phyloP scores from a whole-genome alignment of 1,140 invertebrate genomes.

The Zaprionus capensis region DNA sequence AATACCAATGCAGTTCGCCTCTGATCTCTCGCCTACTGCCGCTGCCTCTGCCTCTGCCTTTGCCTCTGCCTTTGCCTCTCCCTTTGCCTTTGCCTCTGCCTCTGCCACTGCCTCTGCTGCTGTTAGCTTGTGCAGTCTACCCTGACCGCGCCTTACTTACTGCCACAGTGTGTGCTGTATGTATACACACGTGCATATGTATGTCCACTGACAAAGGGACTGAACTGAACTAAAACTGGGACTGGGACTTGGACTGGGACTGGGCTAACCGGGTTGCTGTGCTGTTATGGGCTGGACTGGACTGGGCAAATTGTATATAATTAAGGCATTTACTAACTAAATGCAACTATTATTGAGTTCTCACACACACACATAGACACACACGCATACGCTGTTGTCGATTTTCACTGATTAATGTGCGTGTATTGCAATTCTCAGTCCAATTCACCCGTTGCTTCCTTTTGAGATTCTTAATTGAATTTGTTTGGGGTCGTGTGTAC shows the following conservation, averaged over 20 bases:
- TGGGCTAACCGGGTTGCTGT: conserved; percentile 48
- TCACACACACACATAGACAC: conserved; percentile 27
- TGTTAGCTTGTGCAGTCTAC: conserved; percentile 71
- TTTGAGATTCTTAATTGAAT: conserved; percentile 78
- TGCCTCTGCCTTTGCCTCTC: conserved; percentile 5
- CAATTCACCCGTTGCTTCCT: conserved; percentile 28
- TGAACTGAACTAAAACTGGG: conserved; percentile 22
- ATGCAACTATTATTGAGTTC: conserved; percentile 49
- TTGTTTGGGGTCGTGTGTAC: conserved; percentile 54
- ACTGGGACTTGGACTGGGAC: conserved; percentile 14
- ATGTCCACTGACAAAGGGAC: not conserved
- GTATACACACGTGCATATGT: conserved; percentile 9
- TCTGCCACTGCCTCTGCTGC: conserved; percentile 32
- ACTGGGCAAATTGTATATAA: conserved; percentile 67
- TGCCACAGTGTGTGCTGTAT: conserved; percentile 10
- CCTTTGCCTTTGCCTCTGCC: not conserved
- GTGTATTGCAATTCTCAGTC: conserved; percentile 62
- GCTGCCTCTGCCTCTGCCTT: not conserved
- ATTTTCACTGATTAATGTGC: conserved; percentile 67
- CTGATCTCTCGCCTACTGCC: conserved; percentile 46
- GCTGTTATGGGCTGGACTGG: conserved; percentile 6
- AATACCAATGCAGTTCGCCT: conserved; percentile 23
- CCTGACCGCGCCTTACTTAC: conserved; percentile 62
- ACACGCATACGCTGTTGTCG: conserved; percentile 32
- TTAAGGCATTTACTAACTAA: conserved; percentile 77